Percentiles rank a stretch among this genome's conserved stretches.
phyloP scores from a whole-genome alignment of 2,888 invertebrate genomes.

The Eristalinus sepulchralis region DNA sequence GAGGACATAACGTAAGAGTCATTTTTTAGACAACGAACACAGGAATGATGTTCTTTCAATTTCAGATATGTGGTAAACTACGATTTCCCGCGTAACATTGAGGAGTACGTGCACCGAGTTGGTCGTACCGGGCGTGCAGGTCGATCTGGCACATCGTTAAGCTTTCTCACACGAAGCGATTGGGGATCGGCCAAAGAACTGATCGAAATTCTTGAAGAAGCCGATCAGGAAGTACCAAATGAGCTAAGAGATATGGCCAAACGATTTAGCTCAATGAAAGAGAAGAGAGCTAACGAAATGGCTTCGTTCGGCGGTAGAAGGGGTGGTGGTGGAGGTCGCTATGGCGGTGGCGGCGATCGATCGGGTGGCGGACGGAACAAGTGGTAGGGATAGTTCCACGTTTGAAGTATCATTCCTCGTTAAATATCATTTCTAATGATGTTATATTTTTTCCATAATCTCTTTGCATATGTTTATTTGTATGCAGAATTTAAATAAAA shows the following conservation, averaged over 20 bases:
- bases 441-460: neutral
- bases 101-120: conserved; percentile 96
- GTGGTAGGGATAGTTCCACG: neutral
- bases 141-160: conserved; percentile 90
- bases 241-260: conserved; percentile 89
- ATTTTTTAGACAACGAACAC: neutral
- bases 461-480: neutral
- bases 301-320: conserved; percentile 75
- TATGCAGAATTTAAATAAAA: neutral
- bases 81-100: conserved; percentile 96
- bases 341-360: conserved; percentile 60
- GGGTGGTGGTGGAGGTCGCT: conserved; percentile 60
- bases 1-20: conserved; percentile 87
- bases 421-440: neutral
- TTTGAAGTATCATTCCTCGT: neutral
- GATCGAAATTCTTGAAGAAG: conserved; percentile 93
- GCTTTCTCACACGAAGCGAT: conserved; percentile 90
- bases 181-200: conserved; percentile 92
- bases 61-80: conserved; percentile 90
- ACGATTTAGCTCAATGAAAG: conserved; percentile 86
- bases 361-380: conserved; percentile 21
- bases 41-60: neutral
- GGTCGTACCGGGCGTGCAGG: conserved; percentile 97
- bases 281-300: conserved; percentile 83
- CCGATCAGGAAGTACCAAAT: conserved; percentile 90